These are phyloP conservation scores for Marmota flaviventris DNA, from an alignment of 2,113 vertebrate genomes.

Conservation along the genomic window DNA sequence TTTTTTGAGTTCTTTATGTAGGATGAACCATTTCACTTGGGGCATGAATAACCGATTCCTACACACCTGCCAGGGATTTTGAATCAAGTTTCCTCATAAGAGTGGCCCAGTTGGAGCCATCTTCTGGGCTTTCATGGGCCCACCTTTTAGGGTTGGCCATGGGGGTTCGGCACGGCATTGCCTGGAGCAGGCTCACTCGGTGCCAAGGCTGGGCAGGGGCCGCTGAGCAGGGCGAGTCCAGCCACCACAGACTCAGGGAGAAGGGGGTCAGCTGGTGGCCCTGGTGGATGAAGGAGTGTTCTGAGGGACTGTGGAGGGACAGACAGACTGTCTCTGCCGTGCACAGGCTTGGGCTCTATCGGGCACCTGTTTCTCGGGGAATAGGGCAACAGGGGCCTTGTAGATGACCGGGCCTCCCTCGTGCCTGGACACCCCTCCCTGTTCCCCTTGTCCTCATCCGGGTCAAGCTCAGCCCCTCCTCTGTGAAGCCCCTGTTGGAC, in stretches of 20 bases:
- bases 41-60: conserved; percentile 25
- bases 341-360: background rate
- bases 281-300: background rate
- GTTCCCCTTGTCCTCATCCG: background rate
- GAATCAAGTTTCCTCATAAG: background rate
- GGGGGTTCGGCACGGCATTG: background rate
- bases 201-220: background rate
- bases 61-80: background rate
- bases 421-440: background rate
- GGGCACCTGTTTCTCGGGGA: background rate
- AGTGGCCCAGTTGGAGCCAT: background rate
- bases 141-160: background rate
- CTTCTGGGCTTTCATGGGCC: background rate
- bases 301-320: too few species aligned
- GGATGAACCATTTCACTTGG: background rate
- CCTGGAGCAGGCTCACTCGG: background rate
- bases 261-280: background rate
- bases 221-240: too few species aligned
- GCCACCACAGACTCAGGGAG: background rate
- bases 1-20: too few species aligned
- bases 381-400: background rate
- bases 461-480: background rate
- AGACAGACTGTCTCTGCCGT: background rate
- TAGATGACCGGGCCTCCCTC: background rate
- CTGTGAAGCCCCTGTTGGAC: rapidly evolving